Evolutionary conservation across 1,140 invertebrate genomes (phyloP).

Genomic region (Hyles vespertilio): DNA sequence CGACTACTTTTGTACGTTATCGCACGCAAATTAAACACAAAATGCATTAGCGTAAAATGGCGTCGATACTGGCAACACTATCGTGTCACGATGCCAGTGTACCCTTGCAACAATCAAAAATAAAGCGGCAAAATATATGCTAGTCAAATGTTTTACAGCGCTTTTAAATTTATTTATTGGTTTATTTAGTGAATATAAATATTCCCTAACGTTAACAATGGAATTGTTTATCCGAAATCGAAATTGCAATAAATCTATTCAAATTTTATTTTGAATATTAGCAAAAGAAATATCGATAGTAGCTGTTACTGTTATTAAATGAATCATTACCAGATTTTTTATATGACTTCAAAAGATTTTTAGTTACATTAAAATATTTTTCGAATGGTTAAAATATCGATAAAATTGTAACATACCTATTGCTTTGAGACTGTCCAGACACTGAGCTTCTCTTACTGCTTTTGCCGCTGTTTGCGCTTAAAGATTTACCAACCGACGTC

Average conservation of each 20-base stretch:
- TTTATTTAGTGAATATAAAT: too few relatives aligned
- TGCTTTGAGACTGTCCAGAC: slow-evolving; percentile 62
- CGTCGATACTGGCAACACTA: neutral
- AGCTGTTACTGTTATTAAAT: too few relatives aligned
- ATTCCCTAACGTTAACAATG: too few relatives aligned
- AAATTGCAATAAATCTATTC: too few relatives aligned
- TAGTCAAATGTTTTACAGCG: slow-evolving; percentile 18
- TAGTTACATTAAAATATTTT: too few relatives aligned
- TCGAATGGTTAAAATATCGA: neutral
- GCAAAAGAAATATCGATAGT: too few relatives aligned
- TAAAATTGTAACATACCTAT: slow-evolving; percentile 40
- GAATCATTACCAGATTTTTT: too few relatives aligned
- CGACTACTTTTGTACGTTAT: neutral
- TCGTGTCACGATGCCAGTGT: slow-evolving; percentile 4
- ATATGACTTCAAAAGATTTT: too few relatives aligned
- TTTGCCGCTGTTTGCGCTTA: slow-evolving; percentile 64
- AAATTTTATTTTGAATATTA: too few relatives aligned
- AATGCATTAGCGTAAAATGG: slow-evolving; percentile 41
- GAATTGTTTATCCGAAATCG: too few relatives aligned
- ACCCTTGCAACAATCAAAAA: slow-evolving; percentile 51
- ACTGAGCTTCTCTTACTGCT: slow-evolving; percentile 67
- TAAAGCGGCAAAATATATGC: slow-evolving; percentile 70
- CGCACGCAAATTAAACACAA: slow-evolving; percentile 46
- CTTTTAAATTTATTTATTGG: too few relatives aligned
- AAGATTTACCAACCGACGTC: slow-evolving; percentile 66